These are phyloP conservation scores for Anoplophora glabripennis DNA, from an alignment of 1,140 invertebrate species.

Conservation along the genomic window DNA sequence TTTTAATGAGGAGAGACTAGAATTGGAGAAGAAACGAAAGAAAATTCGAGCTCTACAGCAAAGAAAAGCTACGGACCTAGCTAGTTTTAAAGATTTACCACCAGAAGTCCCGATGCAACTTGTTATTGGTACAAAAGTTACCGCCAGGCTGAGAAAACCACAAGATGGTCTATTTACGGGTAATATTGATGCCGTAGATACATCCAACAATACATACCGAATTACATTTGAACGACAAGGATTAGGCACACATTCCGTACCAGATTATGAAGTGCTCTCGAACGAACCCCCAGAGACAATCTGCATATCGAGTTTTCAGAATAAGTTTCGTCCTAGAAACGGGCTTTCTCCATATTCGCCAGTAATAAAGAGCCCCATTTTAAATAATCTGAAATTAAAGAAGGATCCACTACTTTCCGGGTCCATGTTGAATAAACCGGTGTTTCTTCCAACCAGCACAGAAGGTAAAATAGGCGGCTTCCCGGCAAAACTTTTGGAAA, in stretches of 20 bases:
- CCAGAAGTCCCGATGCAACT: conserved; percentile 93
- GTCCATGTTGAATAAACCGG: conserved; percentile 48
- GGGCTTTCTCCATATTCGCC: conserved; percentile 51
- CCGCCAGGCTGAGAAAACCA: conserved; percentile 78
- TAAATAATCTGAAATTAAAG: conserved; percentile 46
- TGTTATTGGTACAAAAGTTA: conserved; percentile 95
- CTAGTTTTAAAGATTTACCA: conserved; percentile 85
- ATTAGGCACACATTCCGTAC: conserved; percentile 92
- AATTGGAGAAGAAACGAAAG: conserved; percentile 85
- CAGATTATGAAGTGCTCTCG: conserved; percentile 94
- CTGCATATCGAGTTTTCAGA: conserved; percentile 79
- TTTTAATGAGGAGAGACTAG: conserved; percentile 90
- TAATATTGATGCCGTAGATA: conserved; percentile 95
- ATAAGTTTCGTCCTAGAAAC: conserved; percentile 74
- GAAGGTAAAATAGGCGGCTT: conserved; percentile 71
- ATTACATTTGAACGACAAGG: conserved; percentile 94
- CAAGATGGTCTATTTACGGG: conserved; percentile 97
- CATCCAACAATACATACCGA: conserved; percentile 94
- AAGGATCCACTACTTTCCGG: conserved; percentile 57
- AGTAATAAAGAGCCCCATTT: conserved; percentile 23
- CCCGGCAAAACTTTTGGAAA: conserved; percentile 79
- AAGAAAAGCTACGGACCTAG: conserved; percentile 79
- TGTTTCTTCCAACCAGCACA: conserved; percentile 45
- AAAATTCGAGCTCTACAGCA: conserved; percentile 94
- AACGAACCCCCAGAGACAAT: conserved; percentile 90